Base-by-base conservation (phyloP, 2,888 invertebrate species). In the Nesidiocoris tenuis region DNA sequence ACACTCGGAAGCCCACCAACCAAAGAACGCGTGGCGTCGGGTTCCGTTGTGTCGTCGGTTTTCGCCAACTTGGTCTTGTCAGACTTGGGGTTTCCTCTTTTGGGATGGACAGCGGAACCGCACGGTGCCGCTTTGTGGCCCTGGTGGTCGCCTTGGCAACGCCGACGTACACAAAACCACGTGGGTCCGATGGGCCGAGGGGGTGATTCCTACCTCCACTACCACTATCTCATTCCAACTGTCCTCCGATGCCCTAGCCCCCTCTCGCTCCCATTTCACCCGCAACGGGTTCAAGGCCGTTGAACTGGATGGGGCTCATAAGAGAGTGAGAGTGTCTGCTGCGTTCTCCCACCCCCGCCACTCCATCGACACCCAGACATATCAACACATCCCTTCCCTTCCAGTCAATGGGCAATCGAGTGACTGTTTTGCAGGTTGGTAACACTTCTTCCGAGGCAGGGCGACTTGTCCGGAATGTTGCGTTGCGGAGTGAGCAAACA, bases 241-340 rank as follows among this genome's bases (percentile, higher is more conserved):
- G n/a, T 39, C 39, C 39, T 39, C 39, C 12, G 12, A 39, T 39
- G 39, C 12, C 39, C 39, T 39, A 39, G 39, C 39, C 39, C 12
- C 39, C 39, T 39, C 39, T 39, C 39, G 39, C 39, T 39, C 39
- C 39, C 39, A 39, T 39, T 39, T 39, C 39, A 39, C 39, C 39
- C 39, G 39, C 39, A 39, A 39, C 39, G 39, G 65, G 65, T 65
- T 65, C 65, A 65, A 65, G 65, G 65, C 2, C 39, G 65, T 65
- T 65, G 39, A 65, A 65, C 65, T 39, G 25, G 65, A 39, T 65
- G 25, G 18, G 65, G 65, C 39, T 17, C 39, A 19, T 19, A 25
- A 65, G 65, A 39, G 65, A 65, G 65, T 39, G 39, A 39, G 39
- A 39, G 39, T 39, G 39, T 39, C 39, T 39, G 39, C 39, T 39